A percentile compares a stretch with the other conserved stretches of the same genome.
phyloP scores from a whole-genome alignment of 2,888 invertebrate genomes.

The Julus scanicus region DNA sequence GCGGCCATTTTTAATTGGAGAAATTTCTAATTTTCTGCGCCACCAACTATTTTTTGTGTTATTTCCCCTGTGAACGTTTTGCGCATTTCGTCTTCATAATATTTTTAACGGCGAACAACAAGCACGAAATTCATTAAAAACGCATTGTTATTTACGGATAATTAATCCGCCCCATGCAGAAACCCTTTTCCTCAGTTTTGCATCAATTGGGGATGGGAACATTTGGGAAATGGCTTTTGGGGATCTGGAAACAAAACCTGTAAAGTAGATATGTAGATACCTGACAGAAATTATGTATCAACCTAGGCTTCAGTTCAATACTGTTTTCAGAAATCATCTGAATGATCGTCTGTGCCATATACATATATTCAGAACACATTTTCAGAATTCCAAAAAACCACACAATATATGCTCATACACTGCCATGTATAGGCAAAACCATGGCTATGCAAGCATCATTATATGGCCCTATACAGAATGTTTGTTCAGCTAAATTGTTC shows the following conservation, averaged over 20 bases:
- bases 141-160: conserved; percentile 10
- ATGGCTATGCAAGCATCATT: too few relatives aligned
- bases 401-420: too few relatives aligned
- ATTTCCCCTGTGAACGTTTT: conserved; percentile 1
- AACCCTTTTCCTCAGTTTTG: background rate
- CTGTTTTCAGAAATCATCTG: too few relatives aligned
- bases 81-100: background rate
- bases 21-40: conserved; percentile 33
- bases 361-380: too few relatives aligned
- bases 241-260: background rate
- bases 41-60: background rate
- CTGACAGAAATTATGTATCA: too few relatives aligned
- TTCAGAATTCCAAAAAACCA: too few relatives aligned
- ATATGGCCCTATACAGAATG: too few relatives aligned
- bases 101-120: background rate
- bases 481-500: too few relatives aligned
- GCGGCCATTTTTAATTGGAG: conserved; percentile 33
- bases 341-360: too few relatives aligned
- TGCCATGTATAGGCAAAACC: too few relatives aligned
- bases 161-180: background rate
- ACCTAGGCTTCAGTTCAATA: too few relatives aligned
- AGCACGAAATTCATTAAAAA: conserved; percentile 10
- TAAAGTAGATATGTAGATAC: too few relatives aligned
- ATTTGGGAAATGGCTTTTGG: background rate
- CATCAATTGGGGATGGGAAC: background rate